A percentile compares a stretch with the other conserved stretches of the same genome.
Conservation (phyloP, 2,888 invertebrate species). For the Tyria jacobaeae region DNA sequence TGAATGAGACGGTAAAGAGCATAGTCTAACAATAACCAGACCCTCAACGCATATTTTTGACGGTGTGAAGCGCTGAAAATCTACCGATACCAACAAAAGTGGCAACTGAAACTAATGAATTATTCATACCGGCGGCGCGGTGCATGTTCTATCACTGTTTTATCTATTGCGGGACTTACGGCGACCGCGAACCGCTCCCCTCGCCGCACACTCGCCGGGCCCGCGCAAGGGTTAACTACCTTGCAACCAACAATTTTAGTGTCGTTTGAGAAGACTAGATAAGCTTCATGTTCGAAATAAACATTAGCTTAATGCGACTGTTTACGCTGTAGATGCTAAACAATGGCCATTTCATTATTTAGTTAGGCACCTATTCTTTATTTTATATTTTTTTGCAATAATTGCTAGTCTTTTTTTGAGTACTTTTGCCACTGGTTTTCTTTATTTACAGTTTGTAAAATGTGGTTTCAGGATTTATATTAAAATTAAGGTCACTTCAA, state of each 20-base stretch:
- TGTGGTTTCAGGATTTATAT: neutral
- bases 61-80: slow-evolving; percentile 84
- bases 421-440: slow-evolving; percentile 2
- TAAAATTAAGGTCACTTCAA: neutral
- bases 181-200: slow-evolving; percentile 66
- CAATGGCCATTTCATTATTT: slow-evolving; percentile 57
- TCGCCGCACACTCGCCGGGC: slow-evolving; percentile 57
- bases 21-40: slow-evolving; percentile 78
- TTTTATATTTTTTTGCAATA: slow-evolving; percentile 34
- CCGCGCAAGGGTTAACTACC: slow-evolving; percentile 83
- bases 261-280: slow-evolving; percentile 82
- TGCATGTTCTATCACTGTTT: slow-evolving; percentile 88
- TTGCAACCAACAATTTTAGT: slow-evolving; percentile 82
- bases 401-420: slow-evolving; percentile 7
- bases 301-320: slow-evolving; percentile 78
- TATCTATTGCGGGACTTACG: slow-evolving; percentile 85
- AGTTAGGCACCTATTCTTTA: slow-evolving; percentile 47
- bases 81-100: slow-evolving; percentile 86
- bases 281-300: slow-evolving; percentile 79
- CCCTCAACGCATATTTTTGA: slow-evolving; percentile 83
- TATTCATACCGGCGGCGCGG: slow-evolving; percentile 85
- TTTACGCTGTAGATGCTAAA: slow-evolving; percentile 72
- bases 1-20: slow-evolving; percentile 71
- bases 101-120: slow-evolving; percentile 87
- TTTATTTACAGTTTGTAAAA: slow-evolving; percentile 10